A percentile compares a stretch with the other conserved stretches of the same genome.
These are phyloP conservation scores for Maniola hyperantus DNA, from an alignment of 2,888 invertebrate genomes.

Conservation along the genomic window DNA sequence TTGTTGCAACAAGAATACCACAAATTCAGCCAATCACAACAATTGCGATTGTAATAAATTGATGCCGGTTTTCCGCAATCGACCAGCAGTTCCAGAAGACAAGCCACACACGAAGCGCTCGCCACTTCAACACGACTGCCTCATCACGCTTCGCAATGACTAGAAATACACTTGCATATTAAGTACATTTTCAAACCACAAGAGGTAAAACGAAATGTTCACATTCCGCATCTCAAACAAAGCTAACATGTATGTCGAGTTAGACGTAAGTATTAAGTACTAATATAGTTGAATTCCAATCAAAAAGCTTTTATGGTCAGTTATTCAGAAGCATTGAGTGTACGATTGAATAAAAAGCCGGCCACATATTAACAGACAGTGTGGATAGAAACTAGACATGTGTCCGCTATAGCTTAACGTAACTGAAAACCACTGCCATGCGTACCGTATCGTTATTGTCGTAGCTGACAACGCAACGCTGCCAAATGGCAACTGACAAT, in stretches of 20 bases:
- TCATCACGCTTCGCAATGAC: slow-evolving; percentile 34
- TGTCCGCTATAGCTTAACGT: too few relatives aligned
- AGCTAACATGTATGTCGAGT: neutral
- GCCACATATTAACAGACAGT: neutral
- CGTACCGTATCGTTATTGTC: too few relatives aligned
- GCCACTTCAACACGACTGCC: slow-evolving; percentile 47
- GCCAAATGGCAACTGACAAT: too few relatives aligned
- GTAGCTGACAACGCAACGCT: too few relatives aligned
- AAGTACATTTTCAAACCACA: slow-evolving; percentile 19
- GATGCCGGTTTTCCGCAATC: too few relatives aligned
- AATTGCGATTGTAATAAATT: too few relatives aligned
- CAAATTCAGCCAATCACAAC: too few relatives aligned
- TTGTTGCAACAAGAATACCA: too few relatives aligned
- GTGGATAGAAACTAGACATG: too few relatives aligned
- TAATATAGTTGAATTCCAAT: neutral
- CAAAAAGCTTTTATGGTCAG: neutral
- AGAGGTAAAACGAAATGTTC: neutral
- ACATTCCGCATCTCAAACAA: slow-evolving; percentile 8
- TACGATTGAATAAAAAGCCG: neutral
- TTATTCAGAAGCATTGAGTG: neutral
- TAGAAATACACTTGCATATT: slow-evolving; percentile 29
- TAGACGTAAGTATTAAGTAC: neutral
- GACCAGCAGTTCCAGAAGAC: slow-evolving; percentile 63
- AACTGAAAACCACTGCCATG: too few relatives aligned
- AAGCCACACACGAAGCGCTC: slow-evolving; percentile 67